Percentiles rank a stretch among this genome's conserved stretches.
Evolutionary conservation across 1,140 invertebrate species (phyloP).

Genomic region (Sipha flava): DNA sequence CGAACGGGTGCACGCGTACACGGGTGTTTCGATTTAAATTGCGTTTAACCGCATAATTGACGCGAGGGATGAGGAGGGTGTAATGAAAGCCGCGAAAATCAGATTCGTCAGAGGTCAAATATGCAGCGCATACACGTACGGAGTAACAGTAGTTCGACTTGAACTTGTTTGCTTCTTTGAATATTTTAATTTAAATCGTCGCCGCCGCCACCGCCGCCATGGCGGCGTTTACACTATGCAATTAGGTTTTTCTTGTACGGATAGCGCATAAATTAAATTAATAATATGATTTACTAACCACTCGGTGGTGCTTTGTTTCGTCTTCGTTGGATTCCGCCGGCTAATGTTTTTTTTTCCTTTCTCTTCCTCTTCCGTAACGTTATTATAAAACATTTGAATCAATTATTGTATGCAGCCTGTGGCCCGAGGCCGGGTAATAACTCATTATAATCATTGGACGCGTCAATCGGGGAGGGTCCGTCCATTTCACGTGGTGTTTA

Average conservation of each 20-base stretch:
- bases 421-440: not conserved
- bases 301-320: not conserved
- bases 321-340: not conserved
- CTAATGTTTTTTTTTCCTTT: not conserved
- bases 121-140: not conserved
- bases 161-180: not conserved
- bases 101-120: not conserved
- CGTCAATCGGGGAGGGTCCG: not conserved
- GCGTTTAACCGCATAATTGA: not conserved
- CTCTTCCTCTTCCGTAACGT: not conserved
- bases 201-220: not conserved
- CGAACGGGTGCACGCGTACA: no score
- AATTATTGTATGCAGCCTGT: not conserved
- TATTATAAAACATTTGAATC: not conserved
- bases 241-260: slow-evolving; percentile 1
- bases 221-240: not conserved
- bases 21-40: no score
- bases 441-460: slow-evolving; percentile 14
- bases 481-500: slow-evolving; percentile 3
- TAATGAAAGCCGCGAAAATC: not conserved
- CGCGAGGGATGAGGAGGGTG: not conserved
- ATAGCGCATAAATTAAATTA: slow-evolving; percentile 24
- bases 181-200: not conserved
- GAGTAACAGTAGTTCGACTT: not conserved
- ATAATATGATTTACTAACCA: not conserved